Conservation (phyloP, 2,797 vertebrate species). For the Mus spretus region DNA sequence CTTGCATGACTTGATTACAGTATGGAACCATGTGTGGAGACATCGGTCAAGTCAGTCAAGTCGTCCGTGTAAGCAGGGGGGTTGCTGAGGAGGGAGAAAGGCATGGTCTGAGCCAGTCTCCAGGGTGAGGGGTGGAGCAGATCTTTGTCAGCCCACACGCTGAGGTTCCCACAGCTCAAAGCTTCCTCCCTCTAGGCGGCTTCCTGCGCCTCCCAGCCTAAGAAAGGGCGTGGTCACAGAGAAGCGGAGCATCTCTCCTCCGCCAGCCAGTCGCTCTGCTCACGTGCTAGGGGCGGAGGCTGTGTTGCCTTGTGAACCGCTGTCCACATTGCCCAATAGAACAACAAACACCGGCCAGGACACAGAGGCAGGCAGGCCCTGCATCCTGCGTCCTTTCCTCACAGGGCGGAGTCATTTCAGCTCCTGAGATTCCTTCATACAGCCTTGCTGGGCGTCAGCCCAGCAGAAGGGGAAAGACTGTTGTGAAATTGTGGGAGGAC, state of each 20-base stretch:
- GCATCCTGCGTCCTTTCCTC: not conserved
- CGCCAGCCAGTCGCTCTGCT: not conserved
- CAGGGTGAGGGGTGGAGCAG: slow-evolving; percentile 58
- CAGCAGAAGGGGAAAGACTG: slow-evolving; percentile 35
- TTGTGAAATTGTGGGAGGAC: slow-evolving; percentile 57
- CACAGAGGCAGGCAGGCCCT: not conserved
- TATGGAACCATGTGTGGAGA: slow-evolving; percentile 34
- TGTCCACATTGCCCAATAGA: slow-evolving; percentile 32
- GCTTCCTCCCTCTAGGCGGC: slow-evolving; percentile 39
- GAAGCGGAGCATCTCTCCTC: not conserved
- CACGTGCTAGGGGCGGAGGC: not conserved
- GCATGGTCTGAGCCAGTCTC: slow-evolving; percentile 25
- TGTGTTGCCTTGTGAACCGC: slow-evolving; percentile 23
- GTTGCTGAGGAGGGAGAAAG: slow-evolving; percentile 5
- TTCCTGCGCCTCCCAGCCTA: slow-evolving; percentile 71
- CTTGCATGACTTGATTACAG: not conserved
- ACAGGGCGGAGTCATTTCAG: slow-evolving; percentile 1
- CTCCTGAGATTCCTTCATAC: not conserved
- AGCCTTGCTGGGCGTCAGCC: slow-evolving; percentile 43
- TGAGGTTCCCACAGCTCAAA: slow-evolving; percentile 57
- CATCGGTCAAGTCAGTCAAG: not conserved
- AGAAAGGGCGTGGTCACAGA: slow-evolving; percentile 67
- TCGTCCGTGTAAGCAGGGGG: not conserved
- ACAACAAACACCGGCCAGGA: not conserved
- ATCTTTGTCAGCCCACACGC: slow-evolving; percentile 9